Evolutionary conservation across 2,797 vertebrate species (phyloP).

Genomic region (Sorex maritimensis): DNA sequence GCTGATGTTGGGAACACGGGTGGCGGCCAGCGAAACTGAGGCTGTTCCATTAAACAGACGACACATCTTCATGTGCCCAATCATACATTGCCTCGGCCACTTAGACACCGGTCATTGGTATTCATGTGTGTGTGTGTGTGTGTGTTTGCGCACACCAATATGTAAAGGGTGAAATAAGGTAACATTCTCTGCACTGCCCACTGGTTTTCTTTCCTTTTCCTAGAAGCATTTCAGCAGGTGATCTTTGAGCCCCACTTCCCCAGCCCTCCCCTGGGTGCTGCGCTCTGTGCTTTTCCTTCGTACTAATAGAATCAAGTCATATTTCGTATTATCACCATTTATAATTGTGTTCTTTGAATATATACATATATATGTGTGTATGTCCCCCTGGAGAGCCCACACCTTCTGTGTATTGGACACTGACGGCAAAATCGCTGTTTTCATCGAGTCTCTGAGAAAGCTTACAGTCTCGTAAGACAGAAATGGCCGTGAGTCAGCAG

Average conservation of each 20-base stretch:
- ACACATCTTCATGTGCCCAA: background rate
- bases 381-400: background rate
- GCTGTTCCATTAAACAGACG: background rate
- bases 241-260: background rate
- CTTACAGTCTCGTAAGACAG: background rate
- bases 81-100: background rate
- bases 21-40: slow-evolving; percentile 20
- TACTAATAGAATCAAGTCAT: background rate
- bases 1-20: background rate
- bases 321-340: background rate
- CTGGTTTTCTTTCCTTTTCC: slow-evolving; percentile 1
- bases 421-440: background rate
- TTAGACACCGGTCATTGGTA: background rate
- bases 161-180: background rate
- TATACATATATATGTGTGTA: too few relatives aligned
- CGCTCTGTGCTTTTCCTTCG: background rate
- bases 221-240: background rate
- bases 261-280: background rate
- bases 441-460: slow-evolving; percentile 8
- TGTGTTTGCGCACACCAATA: too few relatives aligned
- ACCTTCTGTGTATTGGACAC: background rate
- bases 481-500: background rate
- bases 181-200: background rate
- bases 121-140: too few relatives aligned
- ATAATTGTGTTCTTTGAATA: background rate